Conservation (phyloP, 2,797 vertebrate genomes). For the Pogoniulus pusillus region DNA sequence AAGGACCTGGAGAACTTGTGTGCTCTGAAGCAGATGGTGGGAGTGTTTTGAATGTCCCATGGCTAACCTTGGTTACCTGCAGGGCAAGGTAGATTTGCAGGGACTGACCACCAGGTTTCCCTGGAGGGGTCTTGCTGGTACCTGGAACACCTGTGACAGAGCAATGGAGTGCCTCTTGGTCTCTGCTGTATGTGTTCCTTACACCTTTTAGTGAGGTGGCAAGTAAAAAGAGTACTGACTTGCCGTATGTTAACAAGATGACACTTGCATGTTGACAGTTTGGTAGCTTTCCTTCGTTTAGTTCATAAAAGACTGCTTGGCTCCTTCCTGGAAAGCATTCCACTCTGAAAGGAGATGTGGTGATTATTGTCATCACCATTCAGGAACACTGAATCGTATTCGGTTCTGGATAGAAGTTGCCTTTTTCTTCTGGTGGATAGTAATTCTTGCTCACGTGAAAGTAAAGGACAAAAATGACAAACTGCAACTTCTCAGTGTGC, state of each 20-base stretch:
- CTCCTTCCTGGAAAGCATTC: background rate
- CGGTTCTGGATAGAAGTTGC: background rate
- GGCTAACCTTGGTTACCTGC: background rate
- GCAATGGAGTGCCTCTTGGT: background rate
- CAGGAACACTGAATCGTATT: background rate
- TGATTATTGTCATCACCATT: background rate
- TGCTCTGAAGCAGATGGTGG: background rate
- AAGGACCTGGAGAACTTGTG: background rate
- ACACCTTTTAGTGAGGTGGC: background rate
- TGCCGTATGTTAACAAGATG: background rate
- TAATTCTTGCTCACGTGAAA: background rate
- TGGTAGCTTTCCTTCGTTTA: background rate
- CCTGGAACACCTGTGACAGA: background rate
- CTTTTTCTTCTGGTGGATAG: background rate
- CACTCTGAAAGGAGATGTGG: background rate
- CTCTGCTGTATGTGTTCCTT: background rate
- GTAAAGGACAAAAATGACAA: background rate
- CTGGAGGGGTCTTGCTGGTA: background rate
- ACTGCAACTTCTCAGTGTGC: background rate
- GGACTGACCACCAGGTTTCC: background rate
- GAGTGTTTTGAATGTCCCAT: background rate
- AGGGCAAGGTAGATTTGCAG: background rate
- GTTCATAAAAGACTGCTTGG: background rate
- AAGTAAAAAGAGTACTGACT: background rate
- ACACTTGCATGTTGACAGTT: background rate